Percentiles rank a stretch among this genome's conserved stretches.
Evolutionary conservation across 2,888 invertebrate genomes (phyloP).

Genomic region (Drosophila tanythrix): DNA sequence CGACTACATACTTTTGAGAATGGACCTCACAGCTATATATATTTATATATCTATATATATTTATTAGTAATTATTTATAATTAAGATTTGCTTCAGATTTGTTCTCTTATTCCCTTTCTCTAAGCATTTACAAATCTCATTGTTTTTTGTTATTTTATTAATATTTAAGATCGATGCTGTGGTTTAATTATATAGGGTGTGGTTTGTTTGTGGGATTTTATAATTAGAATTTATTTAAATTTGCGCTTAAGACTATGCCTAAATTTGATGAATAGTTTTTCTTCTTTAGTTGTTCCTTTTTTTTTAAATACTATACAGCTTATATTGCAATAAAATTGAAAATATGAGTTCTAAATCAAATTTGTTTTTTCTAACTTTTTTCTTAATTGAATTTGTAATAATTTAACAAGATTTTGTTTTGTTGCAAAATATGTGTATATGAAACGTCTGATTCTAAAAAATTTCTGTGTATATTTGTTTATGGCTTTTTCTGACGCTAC

Average conservation of each 20-base stretch:
- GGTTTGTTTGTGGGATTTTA: not conserved
- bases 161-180: not conserved
- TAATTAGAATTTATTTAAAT: slow-evolving; percentile 12
- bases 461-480: slow-evolving; percentile 2
- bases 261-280: slow-evolving; percentile 4
- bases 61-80: not conserved
- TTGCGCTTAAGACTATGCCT: slow-evolving; percentile 10
- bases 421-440: not conserved
- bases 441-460: not conserved
- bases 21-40: slow-evolving; percentile 12
- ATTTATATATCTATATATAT: not conserved
- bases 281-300: not conserved
- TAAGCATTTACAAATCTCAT: slow-evolving; percentile 14
- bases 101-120: not conserved
- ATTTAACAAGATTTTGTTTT: slow-evolving; percentile 6
- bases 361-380: too few species aligned
- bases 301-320: slow-evolving; percentile 5
- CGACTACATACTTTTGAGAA: slow-evolving; percentile 10
- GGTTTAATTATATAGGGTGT: not conserved
- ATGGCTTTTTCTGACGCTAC: slow-evolving; percentile 15
- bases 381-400: slow-evolving; percentile 1
- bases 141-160: not conserved
- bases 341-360: not conserved
- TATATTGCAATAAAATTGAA: slow-evolving; percentile 4
- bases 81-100: slow-evolving; percentile 8